Evolutionary conservation across 2,888 invertebrate species (phyloP).

Genomic region (Thyatira batis): DNA sequence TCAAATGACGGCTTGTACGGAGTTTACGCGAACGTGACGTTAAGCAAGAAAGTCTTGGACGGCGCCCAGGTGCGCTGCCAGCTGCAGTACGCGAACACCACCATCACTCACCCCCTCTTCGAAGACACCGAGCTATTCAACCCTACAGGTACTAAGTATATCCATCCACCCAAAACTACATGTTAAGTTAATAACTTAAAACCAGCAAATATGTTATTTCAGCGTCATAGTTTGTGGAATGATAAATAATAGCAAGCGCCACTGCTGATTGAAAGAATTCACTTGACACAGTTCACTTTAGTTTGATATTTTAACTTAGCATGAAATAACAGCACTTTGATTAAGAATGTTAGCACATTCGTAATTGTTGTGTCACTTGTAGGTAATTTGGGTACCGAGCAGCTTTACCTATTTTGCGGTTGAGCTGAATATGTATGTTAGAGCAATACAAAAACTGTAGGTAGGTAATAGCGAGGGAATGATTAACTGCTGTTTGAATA

Average conservation of each 20-base stretch:
- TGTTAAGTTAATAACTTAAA: conserved; percentile 7
- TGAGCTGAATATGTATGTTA: neutral
- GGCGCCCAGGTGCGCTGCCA: conserved; percentile 54
- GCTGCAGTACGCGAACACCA: conserved; percentile 43
- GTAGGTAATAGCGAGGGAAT: too few relatives aligned
- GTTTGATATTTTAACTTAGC: conserved; percentile 1
- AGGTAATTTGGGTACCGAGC: neutral
- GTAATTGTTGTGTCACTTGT: neutral
- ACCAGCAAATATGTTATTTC: neutral
- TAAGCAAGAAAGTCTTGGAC: conserved; percentile 30
- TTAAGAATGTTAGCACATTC: neutral
- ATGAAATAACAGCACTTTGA: conserved; percentile 2
- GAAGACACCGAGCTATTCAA: conserved; percentile 22
- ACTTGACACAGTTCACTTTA: neutral
- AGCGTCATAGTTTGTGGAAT: conserved; percentile 1
- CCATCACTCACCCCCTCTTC: conserved; percentile 47
- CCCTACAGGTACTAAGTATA: conserved; percentile 47
- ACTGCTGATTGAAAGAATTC: neutral
- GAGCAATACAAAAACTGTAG: neutral
- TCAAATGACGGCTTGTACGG: conserved; percentile 44
- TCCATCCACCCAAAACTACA: too few relatives aligned
- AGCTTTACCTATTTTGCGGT: neutral
- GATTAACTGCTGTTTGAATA: too few relatives aligned
- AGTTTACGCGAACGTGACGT: conserved; percentile 38
- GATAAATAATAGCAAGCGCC: conserved; percentile 2